Evolutionary conservation across 2,888 invertebrate genomes (phyloP), one percentile per base, ranked within the genome.

Genomic region (Lycia hirtaria): DNA sequence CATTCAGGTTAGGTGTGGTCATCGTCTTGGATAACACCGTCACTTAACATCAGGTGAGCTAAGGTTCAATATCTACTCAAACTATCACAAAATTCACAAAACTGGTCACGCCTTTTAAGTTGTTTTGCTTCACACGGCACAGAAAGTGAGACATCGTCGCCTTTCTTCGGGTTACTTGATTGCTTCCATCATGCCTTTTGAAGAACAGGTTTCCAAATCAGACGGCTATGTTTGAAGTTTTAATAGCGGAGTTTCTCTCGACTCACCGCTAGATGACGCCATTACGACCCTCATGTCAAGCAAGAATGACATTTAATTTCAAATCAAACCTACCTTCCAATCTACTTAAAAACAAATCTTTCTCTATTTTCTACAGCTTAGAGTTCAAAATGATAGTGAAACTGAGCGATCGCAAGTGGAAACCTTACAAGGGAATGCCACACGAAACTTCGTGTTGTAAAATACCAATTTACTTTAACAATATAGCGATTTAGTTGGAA

Each of bases 401-500:
- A 14, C 9, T 6, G 7, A 32, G 7, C 22, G n/a, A 19, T 26
- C 22, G 65, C 40, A 47, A 32, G 50, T 38, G 43, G 43, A 44
- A 51, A 56, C 56, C 55, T 51, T 58, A 62, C 81, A 84, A 78
- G 83, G 85, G 66, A 76, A 80, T 68, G 79, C 74, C 79, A 81
- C 81, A 83, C 83, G 82, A 83, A 80, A 82, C 72, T 80, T 81
- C 83, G 80, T 82, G 85, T 87, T 80, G 87, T 88, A 85, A 85
- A 87, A 89, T 85, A 88, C 80, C 88, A 86, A 88, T 89, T 88
- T 88, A 84, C 79, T 85, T 85, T 85, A 88, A 88, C 88, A 89
- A 87, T 88, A 88, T 85, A 72, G 83, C 85, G 81, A 80, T 88
- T 88, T 88, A 87, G 81, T 83, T 78, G 73, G 69, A 83, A 80